Conservation (phyloP, 1,140 invertebrate genomes). For the Diorhabda carinulata region DNA sequence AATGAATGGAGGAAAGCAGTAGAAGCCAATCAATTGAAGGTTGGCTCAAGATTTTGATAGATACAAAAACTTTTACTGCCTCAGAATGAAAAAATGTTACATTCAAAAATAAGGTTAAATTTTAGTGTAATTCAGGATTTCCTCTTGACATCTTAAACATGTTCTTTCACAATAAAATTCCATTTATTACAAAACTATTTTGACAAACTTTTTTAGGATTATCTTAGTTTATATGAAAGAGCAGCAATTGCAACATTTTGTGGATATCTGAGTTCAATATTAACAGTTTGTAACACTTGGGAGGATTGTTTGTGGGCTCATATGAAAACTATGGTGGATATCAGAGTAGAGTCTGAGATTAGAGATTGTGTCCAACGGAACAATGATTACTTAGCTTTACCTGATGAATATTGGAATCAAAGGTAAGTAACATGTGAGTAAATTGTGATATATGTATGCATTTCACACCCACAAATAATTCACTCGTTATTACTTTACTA, state of each 20-base stretch:
- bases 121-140: too few species aligned
- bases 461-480: too few species aligned
- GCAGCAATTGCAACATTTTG: conserved; percentile 56
- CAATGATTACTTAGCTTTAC: conserved; percentile 56
- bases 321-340: conserved; percentile 76
- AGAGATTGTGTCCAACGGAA: conserved; percentile 50
- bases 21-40: too few species aligned
- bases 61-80: too few species aligned
- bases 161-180: too few species aligned
- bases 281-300: conserved; percentile 76
- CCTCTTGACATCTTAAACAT: too few species aligned
- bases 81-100: too few species aligned
- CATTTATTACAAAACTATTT: conserved; percentile 6
- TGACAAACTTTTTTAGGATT: conserved; percentile 27
- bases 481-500: too few species aligned
- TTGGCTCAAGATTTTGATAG: too few species aligned
- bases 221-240: conserved; percentile 38
- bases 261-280: conserved; percentile 72
- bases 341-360: conserved; percentile 71
- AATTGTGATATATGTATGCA: too few species aligned
- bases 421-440: conserved; percentile 48
- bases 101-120: too few species aligned
- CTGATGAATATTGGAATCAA: conserved; percentile 74
- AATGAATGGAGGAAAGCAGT: too few species aligned
- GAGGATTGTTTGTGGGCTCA: conserved; percentile 89